These are phyloP conservation scores for Drosophila kokeensis DNA, from an alignment of 2,888 invertebrate genomes.

Conservation along the genomic window DNA sequence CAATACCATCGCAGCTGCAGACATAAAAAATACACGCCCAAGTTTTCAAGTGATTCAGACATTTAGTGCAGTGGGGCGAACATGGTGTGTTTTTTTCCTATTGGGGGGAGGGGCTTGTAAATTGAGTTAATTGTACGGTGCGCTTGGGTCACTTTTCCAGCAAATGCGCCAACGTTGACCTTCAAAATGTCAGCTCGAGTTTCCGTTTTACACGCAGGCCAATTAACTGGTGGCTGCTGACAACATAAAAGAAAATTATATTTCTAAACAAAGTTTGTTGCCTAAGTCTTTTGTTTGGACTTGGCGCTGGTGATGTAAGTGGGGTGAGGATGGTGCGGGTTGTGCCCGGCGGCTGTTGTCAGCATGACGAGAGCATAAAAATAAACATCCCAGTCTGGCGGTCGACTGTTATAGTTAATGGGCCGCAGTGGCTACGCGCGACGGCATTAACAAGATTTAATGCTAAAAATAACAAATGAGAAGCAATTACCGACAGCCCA, in stretches of 20 bases:
- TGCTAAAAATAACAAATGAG: constrained; percentile 79
- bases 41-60: constrained; percentile 45
- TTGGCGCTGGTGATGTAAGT: constrained; percentile 33
- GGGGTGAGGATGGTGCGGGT: neutral
- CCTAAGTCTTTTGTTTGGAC: constrained; percentile 75
- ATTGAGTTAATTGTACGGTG: constrained; percentile 44
- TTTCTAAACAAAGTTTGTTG: constrained; percentile 68
- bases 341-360: constrained; percentile 18
- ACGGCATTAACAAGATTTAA: constrained; percentile 65
- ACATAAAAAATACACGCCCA: constrained; percentile 35
- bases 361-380: constrained; percentile 65
- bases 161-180: constrained; percentile 38
- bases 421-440: constrained; percentile 56
- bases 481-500: constrained; percentile 64
- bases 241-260: constrained; percentile 34
- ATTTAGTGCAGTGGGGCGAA: constrained; percentile 22
- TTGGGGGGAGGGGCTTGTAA: constrained; percentile 24
- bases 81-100: constrained; percentile 6
- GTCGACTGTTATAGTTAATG: constrained; percentile 67
- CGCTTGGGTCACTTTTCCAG: constrained; percentile 42
- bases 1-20: constrained; percentile 40
- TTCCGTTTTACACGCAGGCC: constrained; percentile 40
- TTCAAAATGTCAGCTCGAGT: constrained; percentile 52
- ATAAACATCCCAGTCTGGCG: constrained; percentile 48
- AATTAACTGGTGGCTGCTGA: constrained; percentile 8